A percentile compares a stretch with the other conserved stretches of the same genome.
These are phyloP conservation scores for Branchinecta lindahli DNA, from an alignment of 1,140 invertebrate species.

Conservation along the genomic window DNA sequence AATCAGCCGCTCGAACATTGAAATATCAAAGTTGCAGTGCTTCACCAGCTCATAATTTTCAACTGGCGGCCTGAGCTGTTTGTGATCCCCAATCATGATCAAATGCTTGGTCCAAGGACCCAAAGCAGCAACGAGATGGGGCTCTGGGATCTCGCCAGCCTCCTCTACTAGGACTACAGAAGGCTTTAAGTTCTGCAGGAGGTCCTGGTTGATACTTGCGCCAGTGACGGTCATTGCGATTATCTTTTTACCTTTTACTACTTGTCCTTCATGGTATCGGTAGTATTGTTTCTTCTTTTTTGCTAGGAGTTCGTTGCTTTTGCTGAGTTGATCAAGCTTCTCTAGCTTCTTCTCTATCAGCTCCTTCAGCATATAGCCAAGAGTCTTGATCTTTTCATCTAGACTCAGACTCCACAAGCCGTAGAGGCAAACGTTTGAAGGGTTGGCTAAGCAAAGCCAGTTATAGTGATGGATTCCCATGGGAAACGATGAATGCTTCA, in stretches of 20 bases:
- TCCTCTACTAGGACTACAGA: constrained; percentile 34
- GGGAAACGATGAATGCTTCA: background rate
- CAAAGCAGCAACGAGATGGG: constrained; percentile 32
- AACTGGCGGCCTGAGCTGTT: constrained; percentile 26
- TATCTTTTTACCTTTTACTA: constrained; percentile 20
- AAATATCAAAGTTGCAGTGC: constrained; percentile 26
- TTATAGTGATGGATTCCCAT: background rate
- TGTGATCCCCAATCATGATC: constrained; percentile 30
- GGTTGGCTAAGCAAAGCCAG: background rate
- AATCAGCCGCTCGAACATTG: constrained; percentile 28
- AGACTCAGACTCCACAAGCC: constrained; percentile 12
- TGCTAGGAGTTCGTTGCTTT: background rate
- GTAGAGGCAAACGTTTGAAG: background rate
- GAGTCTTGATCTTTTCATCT: constrained; percentile 13
- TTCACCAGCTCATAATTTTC: constrained; percentile 23
- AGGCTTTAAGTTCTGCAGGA: constrained; percentile 30
- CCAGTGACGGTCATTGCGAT: constrained; percentile 39
- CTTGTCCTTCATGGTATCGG: constrained; percentile 11
- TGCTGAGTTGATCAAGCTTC: too few relatives aligned
- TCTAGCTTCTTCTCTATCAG: constrained; percentile 10
- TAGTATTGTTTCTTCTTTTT: constrained; percentile 12
- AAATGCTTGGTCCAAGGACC: constrained; percentile 33
- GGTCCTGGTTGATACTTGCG: constrained; percentile 29
- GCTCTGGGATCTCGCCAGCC: constrained; percentile 37
- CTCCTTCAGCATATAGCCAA: constrained; percentile 5